Base-by-base conservation (phyloP, 2,888 invertebrate species). In the Darwinula stevensoni region DNA sequence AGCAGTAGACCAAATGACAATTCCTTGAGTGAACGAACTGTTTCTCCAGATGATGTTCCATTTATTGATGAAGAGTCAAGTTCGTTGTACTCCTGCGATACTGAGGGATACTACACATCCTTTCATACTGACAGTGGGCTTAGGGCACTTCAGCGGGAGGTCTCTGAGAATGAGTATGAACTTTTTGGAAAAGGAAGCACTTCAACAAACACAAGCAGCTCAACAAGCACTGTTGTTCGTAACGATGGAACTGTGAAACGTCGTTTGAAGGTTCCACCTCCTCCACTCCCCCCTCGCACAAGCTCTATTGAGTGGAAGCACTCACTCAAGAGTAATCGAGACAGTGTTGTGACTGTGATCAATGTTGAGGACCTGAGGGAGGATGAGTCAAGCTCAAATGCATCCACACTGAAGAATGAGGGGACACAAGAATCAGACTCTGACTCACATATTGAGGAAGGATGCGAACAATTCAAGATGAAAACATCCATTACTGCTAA, bases 61-160 rank as follows among this genome's bases (percentile, higher is more conserved):
- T 22, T 22, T 22, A 22, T 22, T 22, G 22, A 22, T n/a, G 22
- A 22, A 6, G 80, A 80, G 53, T 75, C 73, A 0, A 73, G 74
- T 41, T 82, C 82, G 1, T 74, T 80, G 35, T 86, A 82, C 50
- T 86, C 86, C 2, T 78, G 86, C 47, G 91, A 91, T 47, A 84
- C 84, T 2, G 91, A 91, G 53, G 91, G 91, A 4, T 91, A 88
- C 51, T 91, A 84, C 50, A 91, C 91, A 1, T 86, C 86, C 14
- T 91, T 91, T 58, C 86, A 91, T 51, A 70, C 80, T 62, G 88
- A 91, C 51, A 82, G 82, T 34, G 88, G 88, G 0, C 52, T 91
- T 30, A 37, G 74, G 74, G 46, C 74, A 76, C 1, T 53, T 76
- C 11, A 68, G n/a, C n/a, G n/a, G n/a, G n/a, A n/a, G n/a, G n/a